Base-by-base conservation (phyloP, 2,888 invertebrate genomes). In the Standfussiana lucernea region DNA sequence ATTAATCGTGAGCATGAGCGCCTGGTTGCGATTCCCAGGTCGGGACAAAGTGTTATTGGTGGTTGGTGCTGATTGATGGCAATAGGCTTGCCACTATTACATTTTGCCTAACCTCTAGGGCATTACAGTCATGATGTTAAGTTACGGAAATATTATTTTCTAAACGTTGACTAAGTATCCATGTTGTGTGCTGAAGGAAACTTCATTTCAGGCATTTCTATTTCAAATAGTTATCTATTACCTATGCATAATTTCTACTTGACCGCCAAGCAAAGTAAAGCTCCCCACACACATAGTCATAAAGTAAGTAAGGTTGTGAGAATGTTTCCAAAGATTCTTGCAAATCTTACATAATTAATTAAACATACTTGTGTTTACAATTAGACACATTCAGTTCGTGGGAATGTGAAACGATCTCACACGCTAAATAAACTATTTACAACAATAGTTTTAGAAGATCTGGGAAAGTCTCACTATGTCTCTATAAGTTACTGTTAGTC, bases 311-410 rank as follows among this genome's bases (percentile, higher is more conserved):
- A 62, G 18, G 35, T 72, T 62, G 50, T 21, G 24, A 53, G 73
- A 62, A 50, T 62, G 28, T 45, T 62, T 1, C 10, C 42, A 28
- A 79, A 62, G 50, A 72, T 72, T 80, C 73, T 37, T 53, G 73
- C 32, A 80, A 72, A 53, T 71, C 28, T 69, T 28, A 79, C 71
- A 35, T 35, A 61, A 50, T 50, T 71, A 71, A 77, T 71, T 50
- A 61, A 69, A 79, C 79, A 79, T 79, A 67, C n/a, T 59, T 79
- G 70, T 18, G 70, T 50, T 75, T 42, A 69, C 61, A 72, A 79
- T 79, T 50, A 79, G 50, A 21, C 47, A 71, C 13, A 28, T 79
- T 61, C 28, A 62, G 24, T 61, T 80, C 13, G 47, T 79, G 61
- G 61, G 61, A 42, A 72, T 62, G 28, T 72, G 35, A 79, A 71